Evolutionary conservation across 2,888 invertebrate species (phyloP), one percentile per base, ranked within the genome.

Genomic region (Ormia ochracea): DNA sequence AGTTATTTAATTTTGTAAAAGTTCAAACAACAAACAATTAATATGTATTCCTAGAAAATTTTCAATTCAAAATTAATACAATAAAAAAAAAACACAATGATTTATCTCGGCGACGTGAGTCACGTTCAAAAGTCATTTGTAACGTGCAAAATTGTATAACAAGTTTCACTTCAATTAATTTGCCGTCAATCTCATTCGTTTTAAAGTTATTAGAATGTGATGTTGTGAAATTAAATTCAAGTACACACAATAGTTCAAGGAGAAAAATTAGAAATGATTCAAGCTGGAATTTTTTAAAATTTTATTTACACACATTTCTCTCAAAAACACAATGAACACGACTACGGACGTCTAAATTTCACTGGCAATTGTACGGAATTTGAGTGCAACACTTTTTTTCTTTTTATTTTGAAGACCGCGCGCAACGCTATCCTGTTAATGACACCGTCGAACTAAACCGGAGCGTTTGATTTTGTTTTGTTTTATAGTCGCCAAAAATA

Each of bases 381-480:
- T 48, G 4, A 33, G 28, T 26, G 33, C 12, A 38, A 5, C 26
- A 45, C 12, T 33, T 26, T 1, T 12, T 36, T 38, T 26, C 3
- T 12, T 36, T 38, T 31, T 21, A n/a, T 9, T 38, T 12, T 21
- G 26, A n/a, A 17, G 19, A 58, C 80, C 81, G 82, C 85, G 86
- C 23, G 26, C 43, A 83, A 86, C 83, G 72, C 74, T 81, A 69
- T 54, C 23, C 68, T 59, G 58, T 72, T 61, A 26, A 81, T 70
- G 41, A 63, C 74, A 73, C 79, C 82, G 84, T 85, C 84, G 82
- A 81, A 88, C 88, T 88, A 88, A 86, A 86, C 82, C 82, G 82
- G 52, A 84, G 85, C 84, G 84, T 83, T 83, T 80, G 82, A 84
- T 82, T 84, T 84, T 84, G 81, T 84, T 84, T 83, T 80, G 82